A percentile compares a stretch with the other conserved stretches of the same genome.
These are phyloP conservation scores for Scaptomyza hsui DNA, from an alignment of 1,140 invertebrate species.

Conservation along the genomic window DNA sequence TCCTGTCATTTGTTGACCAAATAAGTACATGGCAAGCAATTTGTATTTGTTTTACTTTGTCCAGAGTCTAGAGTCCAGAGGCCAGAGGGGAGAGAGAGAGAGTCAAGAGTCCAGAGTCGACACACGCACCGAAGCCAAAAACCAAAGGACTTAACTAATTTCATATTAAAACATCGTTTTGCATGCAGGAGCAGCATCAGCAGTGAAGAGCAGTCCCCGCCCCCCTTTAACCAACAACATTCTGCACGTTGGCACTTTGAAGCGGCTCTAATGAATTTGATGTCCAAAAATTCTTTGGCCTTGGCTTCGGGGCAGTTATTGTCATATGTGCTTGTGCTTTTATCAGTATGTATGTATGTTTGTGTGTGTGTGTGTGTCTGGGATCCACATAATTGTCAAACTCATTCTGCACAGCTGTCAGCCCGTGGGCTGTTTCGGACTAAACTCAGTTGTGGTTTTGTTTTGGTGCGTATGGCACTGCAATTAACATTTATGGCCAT, in stretches of 20 bases:
- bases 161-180: slow-evolving; percentile 83
- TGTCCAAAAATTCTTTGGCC: slow-evolving; percentile 68
- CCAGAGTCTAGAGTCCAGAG: slow-evolving; percentile 6
- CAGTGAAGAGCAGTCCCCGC: slow-evolving; percentile 29
- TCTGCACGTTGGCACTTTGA: slow-evolving; percentile 52
- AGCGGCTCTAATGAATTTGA: slow-evolving; percentile 75
- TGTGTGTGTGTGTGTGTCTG: slow-evolving; percentile 12
- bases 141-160: slow-evolving; percentile 82
- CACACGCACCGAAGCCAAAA: slow-evolving; percentile 67
- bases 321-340: slow-evolving; percentile 35
- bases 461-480: slow-evolving; percentile 41
- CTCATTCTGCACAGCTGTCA: slow-evolving; percentile 61
- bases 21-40: slow-evolving; percentile 82
- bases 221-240: slow-evolving; percentile 25
- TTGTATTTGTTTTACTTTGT: slow-evolving; percentile 79
- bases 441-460: slow-evolving; percentile 17
- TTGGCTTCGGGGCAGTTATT: slow-evolving; percentile 51
- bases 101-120: slow-evolving; percentile 16
- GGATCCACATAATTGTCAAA: slow-evolving; percentile 68
- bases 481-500: slow-evolving; percentile 81
- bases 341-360: slow-evolving; percentile 11
- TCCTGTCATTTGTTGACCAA: slow-evolving; percentile 82
- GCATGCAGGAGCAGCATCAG: slow-evolving; percentile 69
- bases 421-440: slow-evolving; percentile 20
- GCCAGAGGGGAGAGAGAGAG: neutral